Conservation (phyloP, 1,140 invertebrate species). For the Tetragonula clypearis region DNA sequence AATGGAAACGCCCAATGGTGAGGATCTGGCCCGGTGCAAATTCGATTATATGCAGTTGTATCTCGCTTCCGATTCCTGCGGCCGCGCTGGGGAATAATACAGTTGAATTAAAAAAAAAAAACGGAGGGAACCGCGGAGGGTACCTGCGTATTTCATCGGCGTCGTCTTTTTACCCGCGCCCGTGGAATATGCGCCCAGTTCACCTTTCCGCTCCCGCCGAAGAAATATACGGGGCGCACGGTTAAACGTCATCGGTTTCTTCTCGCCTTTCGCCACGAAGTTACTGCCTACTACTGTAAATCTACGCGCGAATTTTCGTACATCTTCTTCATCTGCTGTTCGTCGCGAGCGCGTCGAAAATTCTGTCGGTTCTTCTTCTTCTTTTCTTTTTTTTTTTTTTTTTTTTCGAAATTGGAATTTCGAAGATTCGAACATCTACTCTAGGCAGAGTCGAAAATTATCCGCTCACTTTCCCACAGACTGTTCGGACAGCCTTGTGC, state of each 20-base stretch:
- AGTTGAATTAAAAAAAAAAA: conserved; percentile 63
- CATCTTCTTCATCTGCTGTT: neutral
- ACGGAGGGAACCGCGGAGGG: conserved; percentile 39
- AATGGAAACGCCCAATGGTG: conserved; percentile 65
- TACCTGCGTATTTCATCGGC: conserved; percentile 58
- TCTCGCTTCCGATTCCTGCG: conserved; percentile 53
- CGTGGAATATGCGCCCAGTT: conserved; percentile 19
- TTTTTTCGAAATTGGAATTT: too few species aligned
- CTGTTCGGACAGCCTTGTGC: too few species aligned
- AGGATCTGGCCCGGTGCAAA: conserved; percentile 64
- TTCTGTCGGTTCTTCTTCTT: too few species aligned
- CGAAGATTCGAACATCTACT: too few species aligned
- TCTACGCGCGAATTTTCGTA: neutral
- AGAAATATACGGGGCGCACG: neutral
- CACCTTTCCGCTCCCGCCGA: neutral
- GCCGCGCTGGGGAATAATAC: conserved; percentile 29
- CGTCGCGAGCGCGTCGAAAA: too few species aligned
- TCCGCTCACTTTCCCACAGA: too few species aligned
- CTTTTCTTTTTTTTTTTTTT: too few species aligned
- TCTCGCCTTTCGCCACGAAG: neutral
- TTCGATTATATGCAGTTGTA: conserved; percentile 67
- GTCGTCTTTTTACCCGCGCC: conserved; percentile 6
- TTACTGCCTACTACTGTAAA: neutral
- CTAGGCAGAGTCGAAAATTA: too few species aligned
- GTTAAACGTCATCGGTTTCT: conserved; percentile 20